phyloP scores from a whole-genome alignment of 1,140 invertebrate species.

The Neodiprion virginianus region DNA sequence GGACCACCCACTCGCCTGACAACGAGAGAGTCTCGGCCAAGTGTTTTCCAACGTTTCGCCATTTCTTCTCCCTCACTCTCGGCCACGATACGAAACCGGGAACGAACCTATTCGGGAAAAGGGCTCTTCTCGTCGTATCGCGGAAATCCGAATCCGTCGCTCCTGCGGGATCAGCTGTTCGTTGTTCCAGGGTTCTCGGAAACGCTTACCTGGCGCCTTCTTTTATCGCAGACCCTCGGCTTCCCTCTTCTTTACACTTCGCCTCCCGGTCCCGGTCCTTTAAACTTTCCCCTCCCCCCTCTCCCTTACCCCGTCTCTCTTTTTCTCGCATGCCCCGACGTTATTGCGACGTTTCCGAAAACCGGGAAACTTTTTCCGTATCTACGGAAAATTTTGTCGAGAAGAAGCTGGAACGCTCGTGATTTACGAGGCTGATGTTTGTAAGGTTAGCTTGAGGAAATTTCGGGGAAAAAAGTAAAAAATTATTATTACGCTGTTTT shows the following conservation, averaged over 20 bases:
- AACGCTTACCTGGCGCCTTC: constrained; percentile 4
- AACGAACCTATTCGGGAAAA: not conserved
- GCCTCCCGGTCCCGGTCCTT: not conserved
- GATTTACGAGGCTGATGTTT: no score
- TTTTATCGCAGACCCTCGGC: not conserved
- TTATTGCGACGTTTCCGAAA: not conserved
- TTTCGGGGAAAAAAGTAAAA: no score
- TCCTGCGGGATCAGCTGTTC: not conserved
- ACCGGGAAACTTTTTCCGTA: not conserved
- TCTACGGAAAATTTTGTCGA: no score
- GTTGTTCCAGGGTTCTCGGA: not conserved
- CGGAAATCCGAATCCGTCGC: not conserved
- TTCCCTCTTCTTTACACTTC: not conserved
- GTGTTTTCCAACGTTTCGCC: no score
- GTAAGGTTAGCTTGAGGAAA: no score
- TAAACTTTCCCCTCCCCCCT: not conserved
- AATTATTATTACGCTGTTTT: no score
- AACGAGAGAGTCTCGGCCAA: no score
- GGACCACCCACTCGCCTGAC: no score
- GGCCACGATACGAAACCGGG: no score
- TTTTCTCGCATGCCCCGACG: not conserved
- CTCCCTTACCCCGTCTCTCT: not conserved
- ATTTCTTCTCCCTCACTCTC: no score
- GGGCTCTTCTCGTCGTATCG: not conserved
- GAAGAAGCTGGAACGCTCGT: no score